Evolutionary conservation across 2,888 invertebrate species (phyloP).

Genomic region (Tetropium fuscum): DNA sequence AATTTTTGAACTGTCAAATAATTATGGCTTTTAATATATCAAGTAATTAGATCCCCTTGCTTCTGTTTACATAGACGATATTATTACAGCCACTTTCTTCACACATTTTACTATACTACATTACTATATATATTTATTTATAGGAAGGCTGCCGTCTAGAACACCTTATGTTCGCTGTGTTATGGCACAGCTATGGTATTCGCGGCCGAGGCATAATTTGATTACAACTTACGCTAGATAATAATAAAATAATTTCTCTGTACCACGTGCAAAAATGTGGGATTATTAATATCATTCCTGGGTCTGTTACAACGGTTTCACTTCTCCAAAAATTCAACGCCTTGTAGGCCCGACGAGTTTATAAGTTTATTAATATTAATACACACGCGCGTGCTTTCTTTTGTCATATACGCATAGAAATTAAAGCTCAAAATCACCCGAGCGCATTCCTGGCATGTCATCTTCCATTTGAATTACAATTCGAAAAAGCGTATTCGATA

Average conservation of each 20-base stretch:
- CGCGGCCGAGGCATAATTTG: constrained; percentile 11
- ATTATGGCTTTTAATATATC: no score
- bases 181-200: constrained; percentile 20
- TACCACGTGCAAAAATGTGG: constrained; percentile 13
- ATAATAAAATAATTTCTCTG: constrained; percentile 25
- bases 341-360: neutral
- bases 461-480: constrained; percentile 35
- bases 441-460: constrained; percentile 6
- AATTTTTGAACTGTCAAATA: no score
- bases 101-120: no score
- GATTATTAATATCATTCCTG: constrained; percentile 7
- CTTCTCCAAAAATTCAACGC: constrained; percentile 21
- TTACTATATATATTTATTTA: neutral
- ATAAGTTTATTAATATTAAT: constrained; percentile 23
- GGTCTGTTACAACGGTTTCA: constrained; percentile 10
- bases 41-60: no score
- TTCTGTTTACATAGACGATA: no score
- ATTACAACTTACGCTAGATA: constrained; percentile 27
- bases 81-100: no score
- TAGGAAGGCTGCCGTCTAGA: constrained; percentile 24
- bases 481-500: constrained; percentile 25
- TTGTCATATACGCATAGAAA: constrained; percentile 10
- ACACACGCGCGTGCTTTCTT: constrained; percentile 22
- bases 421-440: constrained; percentile 20
- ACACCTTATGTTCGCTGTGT: constrained; percentile 23